Evolutionary conservation across 2,797 vertebrate species (phyloP), one percentile per base, ranked within the genome.

Genomic region (Hydrophis major): DNA sequence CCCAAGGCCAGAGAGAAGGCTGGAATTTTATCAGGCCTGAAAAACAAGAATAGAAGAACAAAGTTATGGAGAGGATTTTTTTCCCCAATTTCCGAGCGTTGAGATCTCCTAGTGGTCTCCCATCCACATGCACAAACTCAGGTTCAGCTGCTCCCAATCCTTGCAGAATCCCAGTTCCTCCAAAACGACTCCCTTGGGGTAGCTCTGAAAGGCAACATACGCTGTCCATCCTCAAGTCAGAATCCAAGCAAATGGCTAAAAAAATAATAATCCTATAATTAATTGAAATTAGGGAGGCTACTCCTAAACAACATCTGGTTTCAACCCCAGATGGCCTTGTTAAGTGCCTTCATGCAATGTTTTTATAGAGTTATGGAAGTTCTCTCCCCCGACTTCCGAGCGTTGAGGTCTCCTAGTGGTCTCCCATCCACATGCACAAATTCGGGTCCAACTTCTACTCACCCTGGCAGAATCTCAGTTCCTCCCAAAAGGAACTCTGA

Each of bases 1-100:
- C 99, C 99, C 99, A 99, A 1, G 99, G 99, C 99, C 99, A 99
- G 6, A 99, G 98, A 4, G 99, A 99, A 0, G 99, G 99, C 83
- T 99, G 99, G 95, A 99, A 99, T 96, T 99, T 99, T 13, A 99
- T 98, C 86, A 98, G 96, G 1, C 98, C 99, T 99, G 95, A 86
- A 92, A 0, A 16, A n/a, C 55, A 86, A 90, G 11, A 28, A 66
- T 28, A 63, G 27, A 28, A 28, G 61, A 63, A 28, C 4, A n/a
- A 11, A 13, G 61, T n/a, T n/a, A 66, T n/a, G 61, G 10, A 63
- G 25, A 0, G 11, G 4, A 4, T 28, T 12, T 7, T 3, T 27
- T 2, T 0, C 61, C 12, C 12, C 27, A n/a, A n/a, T 4, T 66
- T 66, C 61, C 0, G 0, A 14, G 61, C 0, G 4, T 28, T 66